Evolutionary conservation across 2,113 vertebrate species (phyloP).

Genomic region (Pogonocichla stellata): DNA sequence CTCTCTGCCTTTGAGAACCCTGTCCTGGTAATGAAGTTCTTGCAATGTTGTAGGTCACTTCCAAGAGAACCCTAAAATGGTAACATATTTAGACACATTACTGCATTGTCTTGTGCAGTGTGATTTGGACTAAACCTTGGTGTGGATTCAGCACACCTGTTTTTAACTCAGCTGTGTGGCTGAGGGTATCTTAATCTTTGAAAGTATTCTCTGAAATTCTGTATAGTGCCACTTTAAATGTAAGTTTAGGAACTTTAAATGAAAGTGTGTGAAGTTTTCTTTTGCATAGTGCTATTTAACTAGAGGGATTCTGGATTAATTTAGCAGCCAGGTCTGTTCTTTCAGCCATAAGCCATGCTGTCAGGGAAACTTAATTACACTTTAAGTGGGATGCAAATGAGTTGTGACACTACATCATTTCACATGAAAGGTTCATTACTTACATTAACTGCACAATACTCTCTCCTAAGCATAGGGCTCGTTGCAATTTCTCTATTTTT

Average conservation of each 20-base stretch:
- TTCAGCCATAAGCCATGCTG: slow-evolving; percentile 78
- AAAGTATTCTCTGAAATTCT: background rate
- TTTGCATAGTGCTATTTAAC: slow-evolving; percentile 74
- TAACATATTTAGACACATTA: accelerated
- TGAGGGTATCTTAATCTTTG: background rate
- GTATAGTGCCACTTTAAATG: slow-evolving; percentile 48
- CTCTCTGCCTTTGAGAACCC: background rate
- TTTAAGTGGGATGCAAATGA: slow-evolving; percentile 86
- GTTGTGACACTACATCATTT: slow-evolving; percentile 85
- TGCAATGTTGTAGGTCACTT: background rate
- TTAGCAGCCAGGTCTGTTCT: slow-evolving; percentile 81
- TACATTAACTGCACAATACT: slow-evolving; percentile 74
- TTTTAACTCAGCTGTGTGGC: background rate
- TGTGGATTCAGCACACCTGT: background rate
- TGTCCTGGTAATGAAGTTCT: background rate
- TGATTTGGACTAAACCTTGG: background rate
- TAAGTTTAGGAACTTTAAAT: slow-evolving; percentile 71
- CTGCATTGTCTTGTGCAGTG: background rate
- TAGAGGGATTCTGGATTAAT: slow-evolving; percentile 78
- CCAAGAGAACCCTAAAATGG: background rate
- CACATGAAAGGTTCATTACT: slow-evolving; percentile 84
- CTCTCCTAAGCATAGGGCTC: slow-evolving; percentile 60
- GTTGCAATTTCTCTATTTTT: slow-evolving; percentile 65
- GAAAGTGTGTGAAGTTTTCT: slow-evolving; percentile 70
- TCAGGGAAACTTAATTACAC: slow-evolving; percentile 84